Percentiles rank a stretch among this genome's conserved stretches.
These are phyloP conservation scores for Pagetopsis macropterus DNA, from an alignment of 2,797 vertebrate genomes.

Conservation along the genomic window DNA sequence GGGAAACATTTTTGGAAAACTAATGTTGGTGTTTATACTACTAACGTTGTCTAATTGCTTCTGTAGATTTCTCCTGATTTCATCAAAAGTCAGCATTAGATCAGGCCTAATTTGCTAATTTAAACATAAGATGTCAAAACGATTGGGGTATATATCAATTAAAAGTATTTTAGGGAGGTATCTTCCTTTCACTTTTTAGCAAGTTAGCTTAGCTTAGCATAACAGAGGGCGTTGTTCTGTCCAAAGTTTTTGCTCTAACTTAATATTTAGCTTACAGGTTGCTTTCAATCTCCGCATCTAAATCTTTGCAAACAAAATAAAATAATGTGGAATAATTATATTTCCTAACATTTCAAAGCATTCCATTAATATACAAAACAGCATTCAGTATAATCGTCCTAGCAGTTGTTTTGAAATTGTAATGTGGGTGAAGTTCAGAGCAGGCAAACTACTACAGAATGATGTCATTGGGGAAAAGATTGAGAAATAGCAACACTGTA, in stretches of 20 bases:
- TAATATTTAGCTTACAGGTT: background rate
- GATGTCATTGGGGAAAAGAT: conserved; percentile 40
- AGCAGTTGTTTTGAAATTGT: conserved; percentile 4
- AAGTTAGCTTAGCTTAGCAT: background rate
- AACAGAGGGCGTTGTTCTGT: background rate
- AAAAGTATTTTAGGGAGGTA: too few species aligned
- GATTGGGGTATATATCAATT: too few species aligned
- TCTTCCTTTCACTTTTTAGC: background rate
- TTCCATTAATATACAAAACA: background rate
- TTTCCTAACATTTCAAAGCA: background rate
- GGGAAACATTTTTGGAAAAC: too few species aligned
- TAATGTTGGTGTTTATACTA: too few species aligned
- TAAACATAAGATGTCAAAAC: too few species aligned
- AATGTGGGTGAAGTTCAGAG: conserved; percentile 27
- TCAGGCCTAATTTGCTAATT: too few species aligned
- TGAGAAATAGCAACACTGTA: conserved; percentile 45
- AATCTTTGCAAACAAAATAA: background rate
- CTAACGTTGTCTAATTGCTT: too few species aligned
- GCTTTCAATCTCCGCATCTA: background rate
- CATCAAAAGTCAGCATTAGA: too few species aligned
- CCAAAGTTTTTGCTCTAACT: background rate
- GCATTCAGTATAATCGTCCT: too few species aligned
- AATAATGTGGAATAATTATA: background rate
- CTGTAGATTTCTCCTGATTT: too few species aligned
- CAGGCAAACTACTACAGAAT: conserved; percentile 21